Percentiles rank a stretch among this genome's conserved stretches.
Evolutionary conservation across 2,113 vertebrate genomes (phyloP).

Genomic region (Antechinus stuartii): DNA sequence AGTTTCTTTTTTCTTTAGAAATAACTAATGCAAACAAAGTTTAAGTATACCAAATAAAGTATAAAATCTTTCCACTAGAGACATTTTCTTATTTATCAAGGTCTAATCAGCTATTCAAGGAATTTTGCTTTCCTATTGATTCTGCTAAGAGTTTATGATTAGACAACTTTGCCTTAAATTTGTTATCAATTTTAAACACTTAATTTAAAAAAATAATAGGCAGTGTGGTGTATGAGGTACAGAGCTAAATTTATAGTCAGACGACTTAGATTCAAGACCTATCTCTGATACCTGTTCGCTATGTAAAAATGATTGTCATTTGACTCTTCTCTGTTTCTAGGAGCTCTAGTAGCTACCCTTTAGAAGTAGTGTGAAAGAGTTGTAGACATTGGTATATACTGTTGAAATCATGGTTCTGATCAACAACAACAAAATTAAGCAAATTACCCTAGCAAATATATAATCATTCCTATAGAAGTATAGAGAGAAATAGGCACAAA

Average conservation of each 20-base stretch:
- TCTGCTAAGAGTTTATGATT: constrained; percentile 16
- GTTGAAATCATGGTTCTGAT: background rate
- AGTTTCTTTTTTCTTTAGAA: background rate
- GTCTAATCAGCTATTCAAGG: background rate
- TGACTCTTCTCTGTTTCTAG: background rate
- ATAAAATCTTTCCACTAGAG: background rate
- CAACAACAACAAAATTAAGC: constrained; percentile 49
- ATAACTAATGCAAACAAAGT: background rate
- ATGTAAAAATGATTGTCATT: background rate
- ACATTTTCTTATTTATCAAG: background rate
- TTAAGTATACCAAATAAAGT: background rate
- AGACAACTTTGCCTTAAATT: constrained; percentile 50
- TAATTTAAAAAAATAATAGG: background rate
- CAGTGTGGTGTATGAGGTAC: background rate
- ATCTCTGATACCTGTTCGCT: background rate
- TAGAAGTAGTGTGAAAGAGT: background rate
- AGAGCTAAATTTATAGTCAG: background rate
- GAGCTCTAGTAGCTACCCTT: background rate
- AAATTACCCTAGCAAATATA: constrained; percentile 67
- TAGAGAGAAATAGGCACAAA: constrained; percentile 66
- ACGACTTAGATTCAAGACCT: background rate
- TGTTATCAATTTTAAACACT: constrained; percentile 18
- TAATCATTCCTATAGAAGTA: constrained; percentile 71
- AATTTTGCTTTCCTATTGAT: background rate
- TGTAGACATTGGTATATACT: background rate